Base-by-base conservation (phyloP, 1,140 invertebrate species). In the Octopus bimaculoides region DNA sequence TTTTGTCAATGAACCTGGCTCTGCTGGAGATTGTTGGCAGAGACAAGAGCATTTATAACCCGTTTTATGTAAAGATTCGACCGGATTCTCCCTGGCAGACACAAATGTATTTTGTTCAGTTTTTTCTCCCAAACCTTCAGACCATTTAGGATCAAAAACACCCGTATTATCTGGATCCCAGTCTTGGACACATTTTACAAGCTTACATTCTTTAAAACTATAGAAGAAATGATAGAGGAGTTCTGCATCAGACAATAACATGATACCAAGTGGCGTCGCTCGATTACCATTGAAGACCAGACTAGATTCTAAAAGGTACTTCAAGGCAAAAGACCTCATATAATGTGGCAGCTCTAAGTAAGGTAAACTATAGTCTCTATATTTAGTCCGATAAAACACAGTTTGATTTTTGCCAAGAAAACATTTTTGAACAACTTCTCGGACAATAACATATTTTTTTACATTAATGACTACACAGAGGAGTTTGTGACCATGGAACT, bases 401-500 rank as follows among this genome's bases (percentile, higher is more conserved):
- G 5, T 41, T 75, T 75, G 74, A 41, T 52, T 52, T 52, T 75
- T 75, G 0, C 74, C 74, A 14, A 14, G 74, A 75, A 75, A 75
- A 41, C 74, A 75, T 41, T 53, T 52, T 9, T 75, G 52, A 52
- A 75, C 74, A 52, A 75, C 12, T 41, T 75, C 74, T 52, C 74
- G 17, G 52, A 75, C 74, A 26, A 75, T 75, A 14, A 75, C 74
- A 75, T 75, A 75, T 52, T 75, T 75, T 53, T 75, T 75, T 14
- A 75, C 74, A 52, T 75, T 75, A 52, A 75, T 52, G 52, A 52
- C 17, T 41, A 75, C 52, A 17, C 74, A 75, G 14, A 75, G 52
- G 20, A 75, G 74, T 52, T 75, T 75, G 8, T 75, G 74, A 9
- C 52, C 74, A 52, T 75, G 74, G 52, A 75, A 75, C 20, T 75